Base-by-base conservation (phyloP, 2,888 invertebrate species). In the Resseliella maxima region DNA sequence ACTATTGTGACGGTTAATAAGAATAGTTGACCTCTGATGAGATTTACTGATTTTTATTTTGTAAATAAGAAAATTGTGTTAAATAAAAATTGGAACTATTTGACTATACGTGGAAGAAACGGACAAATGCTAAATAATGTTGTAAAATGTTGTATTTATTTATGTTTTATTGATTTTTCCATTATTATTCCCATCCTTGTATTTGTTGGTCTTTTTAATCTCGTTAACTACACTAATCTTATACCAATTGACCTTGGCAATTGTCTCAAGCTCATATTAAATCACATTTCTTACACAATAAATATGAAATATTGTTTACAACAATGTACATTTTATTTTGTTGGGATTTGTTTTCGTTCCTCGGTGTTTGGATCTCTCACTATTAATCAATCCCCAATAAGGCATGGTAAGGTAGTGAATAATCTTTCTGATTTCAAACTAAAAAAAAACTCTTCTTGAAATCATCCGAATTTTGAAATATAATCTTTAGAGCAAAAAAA, bases 51-150 rank as follows among this genome's bases (percentile, higher is more conserved):
- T 72, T 72, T 72, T 72, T 72, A 31, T 31, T 72, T 72, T 72
- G 72, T 72, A 72, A 72, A 72, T 72, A 72, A 72, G 18, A 0
- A n/a, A 72, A 72, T 72, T 72, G 72, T 72, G 72, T 72, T 72
- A 72, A 72, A 12, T 12, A 59, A 72, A 72, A n/a, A 72, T 72
- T 31, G 72, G 31, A 72, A 31, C 72, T 72, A n/a, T 72, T 35
- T 31, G 72, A 72, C 72, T 15, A 72, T 72, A 31, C 18, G 18
- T 59, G n/a, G 59, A 59, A 12, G 72, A 72, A 15, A 72, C 72
- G 72, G 35, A 35, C 72, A 72, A 50, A 72, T 72, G 72, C 72
- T 72, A 35, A 72, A 72, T 18, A 72, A 31, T 31, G 2, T 31
- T 72, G 27, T 31, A 15, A 50, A 18, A 50, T 21, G 12, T 27